Conservation (phyloP, 2,113 vertebrate species). For the Tenebrosternarchus preto region DNA sequence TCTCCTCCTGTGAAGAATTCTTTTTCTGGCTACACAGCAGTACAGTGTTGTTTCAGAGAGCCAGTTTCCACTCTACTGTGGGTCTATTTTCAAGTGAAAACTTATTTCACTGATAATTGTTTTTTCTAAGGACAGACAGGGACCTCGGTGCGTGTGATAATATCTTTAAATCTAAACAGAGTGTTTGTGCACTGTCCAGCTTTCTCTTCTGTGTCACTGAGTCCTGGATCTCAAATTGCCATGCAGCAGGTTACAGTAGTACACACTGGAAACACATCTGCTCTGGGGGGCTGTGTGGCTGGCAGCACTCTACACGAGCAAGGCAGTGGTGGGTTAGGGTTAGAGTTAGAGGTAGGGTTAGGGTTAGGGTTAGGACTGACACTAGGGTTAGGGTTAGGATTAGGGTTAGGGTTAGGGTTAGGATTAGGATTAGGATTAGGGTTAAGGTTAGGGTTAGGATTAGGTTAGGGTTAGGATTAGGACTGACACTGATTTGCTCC, state of each 20-base stretch:
- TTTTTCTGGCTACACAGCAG: not conserved
- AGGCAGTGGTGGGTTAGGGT: too few relatives aligned
- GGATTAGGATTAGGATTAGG: too few relatives aligned
- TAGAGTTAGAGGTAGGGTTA: too few relatives aligned
- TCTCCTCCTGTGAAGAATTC: not conserved
- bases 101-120: constrained; percentile 35
- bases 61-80: constrained; percentile 15
- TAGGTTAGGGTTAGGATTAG: too few relatives aligned
- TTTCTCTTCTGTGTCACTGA: constrained; percentile 18
- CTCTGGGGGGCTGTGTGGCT: too few relatives aligned
- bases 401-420: too few relatives aligned
- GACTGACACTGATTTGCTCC: too few relatives aligned
- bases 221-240: not conserved
- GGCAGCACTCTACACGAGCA: too few relatives aligned
- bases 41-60: constrained; percentile 4
- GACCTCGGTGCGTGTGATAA: constrained; percentile 22
- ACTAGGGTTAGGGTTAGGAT: too few relatives aligned
- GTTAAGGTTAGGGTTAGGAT: too few relatives aligned
- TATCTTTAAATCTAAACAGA: constrained; percentile 10
- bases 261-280: too few relatives aligned
- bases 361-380: too few relatives aligned
- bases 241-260: not conserved
- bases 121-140: constrained; percentile 21
- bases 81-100: constrained; percentile 29
- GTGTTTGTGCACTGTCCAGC: constrained; percentile 8